Evolutionary conservation across 2,797 vertebrate genomes (phyloP).

Genomic region (Yasuhikotakia modesta): DNA sequence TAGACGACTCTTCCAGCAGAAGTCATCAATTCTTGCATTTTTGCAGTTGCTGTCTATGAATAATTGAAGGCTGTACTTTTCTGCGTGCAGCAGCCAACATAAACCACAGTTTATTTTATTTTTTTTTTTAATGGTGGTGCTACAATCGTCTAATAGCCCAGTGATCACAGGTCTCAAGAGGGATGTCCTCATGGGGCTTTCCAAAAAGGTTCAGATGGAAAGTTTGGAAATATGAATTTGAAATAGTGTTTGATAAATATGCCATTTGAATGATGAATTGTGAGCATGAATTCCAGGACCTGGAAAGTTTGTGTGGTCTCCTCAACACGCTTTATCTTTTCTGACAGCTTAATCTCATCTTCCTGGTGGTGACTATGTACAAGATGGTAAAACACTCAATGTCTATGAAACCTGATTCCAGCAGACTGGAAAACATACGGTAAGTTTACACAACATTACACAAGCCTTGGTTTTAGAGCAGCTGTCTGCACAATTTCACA

Average conservation of each 20-base stretch:
- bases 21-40: slow-evolving; percentile 30
- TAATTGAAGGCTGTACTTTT: slow-evolving; percentile 34
- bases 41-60: slow-evolving; percentile 28
- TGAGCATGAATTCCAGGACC: slow-evolving; percentile 56
- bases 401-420: slow-evolving; percentile 98
- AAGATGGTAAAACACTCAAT: slow-evolving; percentile 99
- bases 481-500: neutral
- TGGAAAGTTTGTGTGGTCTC: slow-evolving; percentile 63
- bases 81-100: slow-evolving; percentile 22
- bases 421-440: slow-evolving; percentile 96
- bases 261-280: slow-evolving; percentile 35
- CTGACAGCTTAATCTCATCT: slow-evolving; percentile 97
- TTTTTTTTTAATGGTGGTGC: slow-evolving; percentile 10
- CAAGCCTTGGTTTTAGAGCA: too few relatives aligned
- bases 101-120: slow-evolving; percentile 39
- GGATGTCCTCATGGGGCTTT: neutral
- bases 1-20: slow-evolving; percentile 38
- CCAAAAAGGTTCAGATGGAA: slow-evolving; percentile 21
- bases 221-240: slow-evolving; percentile 9
- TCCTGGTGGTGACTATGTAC: slow-evolving; percentile 96
- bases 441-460: slow-evolving; percentile 69
- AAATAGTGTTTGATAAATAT: slow-evolving; percentile 46
- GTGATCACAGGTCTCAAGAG: slow-evolving; percentile 39
- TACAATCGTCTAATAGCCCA: neutral
- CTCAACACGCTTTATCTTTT: slow-evolving; percentile 73